phyloP scores from a whole-genome alignment of 1,140 invertebrate species.

The Drosophila lowei region DNA sequence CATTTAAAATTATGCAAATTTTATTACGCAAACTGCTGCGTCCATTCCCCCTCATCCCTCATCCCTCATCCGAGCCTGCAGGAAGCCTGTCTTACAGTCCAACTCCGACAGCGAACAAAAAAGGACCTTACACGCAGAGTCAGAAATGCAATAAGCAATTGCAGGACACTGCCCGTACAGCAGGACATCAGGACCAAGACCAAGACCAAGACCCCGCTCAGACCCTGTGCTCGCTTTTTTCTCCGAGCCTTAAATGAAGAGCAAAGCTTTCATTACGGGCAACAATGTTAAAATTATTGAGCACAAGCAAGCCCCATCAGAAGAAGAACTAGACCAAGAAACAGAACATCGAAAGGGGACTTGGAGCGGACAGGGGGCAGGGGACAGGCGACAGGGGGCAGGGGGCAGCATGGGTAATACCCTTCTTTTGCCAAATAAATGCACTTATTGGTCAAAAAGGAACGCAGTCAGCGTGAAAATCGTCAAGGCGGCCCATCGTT shows the following conservation, averaged over 20 bases:
- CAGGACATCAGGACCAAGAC: slow-evolving; percentile 38
- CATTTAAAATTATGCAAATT: slow-evolving; percentile 83
- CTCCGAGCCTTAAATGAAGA: slow-evolving; percentile 69
- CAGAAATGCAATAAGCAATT: slow-evolving; percentile 41
- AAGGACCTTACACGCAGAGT: slow-evolving; percentile 60
- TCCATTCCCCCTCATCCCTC: slow-evolving; percentile 16
- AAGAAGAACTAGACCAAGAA: slow-evolving; percentile 22
- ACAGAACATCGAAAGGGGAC: too few relatives aligned
- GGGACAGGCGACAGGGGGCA: background rate
- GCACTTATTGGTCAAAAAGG: slow-evolving; percentile 53
- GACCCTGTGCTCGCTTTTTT: slow-evolving; percentile 33
- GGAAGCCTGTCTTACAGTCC: slow-evolving; percentile 70
- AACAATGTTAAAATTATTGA: slow-evolving; percentile 83
- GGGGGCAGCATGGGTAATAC: background rate
- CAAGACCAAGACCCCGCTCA: slow-evolving; percentile 11
- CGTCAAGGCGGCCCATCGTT: slow-evolving; percentile 54
- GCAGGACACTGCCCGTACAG: slow-evolving; percentile 25
- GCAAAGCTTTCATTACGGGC: slow-evolving; percentile 82
- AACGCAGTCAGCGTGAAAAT: slow-evolving; percentile 68
- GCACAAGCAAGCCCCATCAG: slow-evolving; percentile 44
- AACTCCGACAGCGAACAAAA: slow-evolving; percentile 51
- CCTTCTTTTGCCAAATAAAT: slow-evolving; percentile 48
- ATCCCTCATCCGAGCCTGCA: slow-evolving; percentile 40
- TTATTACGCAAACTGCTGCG: slow-evolving; percentile 82
- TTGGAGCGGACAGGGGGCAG: background rate